Base-by-base conservation (phyloP, 2,888 invertebrate species). In the Pseudococcus jackbeardsleyi region DNA sequence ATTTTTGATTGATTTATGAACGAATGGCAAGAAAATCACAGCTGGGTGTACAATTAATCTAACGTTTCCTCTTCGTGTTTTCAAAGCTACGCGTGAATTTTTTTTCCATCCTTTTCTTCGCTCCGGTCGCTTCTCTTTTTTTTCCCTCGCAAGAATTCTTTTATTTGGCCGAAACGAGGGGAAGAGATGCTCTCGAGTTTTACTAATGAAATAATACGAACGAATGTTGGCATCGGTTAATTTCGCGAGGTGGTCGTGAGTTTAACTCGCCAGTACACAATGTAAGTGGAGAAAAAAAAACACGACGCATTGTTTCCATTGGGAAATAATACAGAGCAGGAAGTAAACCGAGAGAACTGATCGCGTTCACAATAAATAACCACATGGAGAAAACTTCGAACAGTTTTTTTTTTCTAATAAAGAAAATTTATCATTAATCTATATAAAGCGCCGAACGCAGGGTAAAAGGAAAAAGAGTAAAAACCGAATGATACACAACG, bases 41-140 rank as follows among this genome's bases (percentile, higher is more conserved):
- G 87, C 87, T 87, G 87, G 87, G 87, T 72, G 87, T 87, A 87
- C 87, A 87, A 87, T 87, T 87, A 87, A 87, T 87, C 87, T 87
- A 87, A 87, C 87, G 50, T 79, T 79, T 87, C 26, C 79, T 59
- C 19, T 68, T 86, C 42, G 12, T 68, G 59, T 17, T 64, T 42
- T 42, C 42, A 39, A 64, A 86, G 33, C 39, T 33, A 33, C 26
- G 17, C n/a, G 85, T 48, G 59, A 19, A 50, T 50, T 85, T 85
- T 48, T 84, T 84, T 82, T n/a, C 26, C 17, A 19, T 54, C 17
- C 7, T 85, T 85, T 39, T 85, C 54, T 42, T n/a, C 54, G 19
- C 17, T 86, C 42, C 33, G 64, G 22, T 33, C 26, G 26, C 26
- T 33, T 33, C 26, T 33, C 26, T 42, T 86, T 68, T 1, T 42